phyloP scores from a whole-genome alignment of 2,888 invertebrate genomes.

The Dyspetes luteomarginatus region DNA sequence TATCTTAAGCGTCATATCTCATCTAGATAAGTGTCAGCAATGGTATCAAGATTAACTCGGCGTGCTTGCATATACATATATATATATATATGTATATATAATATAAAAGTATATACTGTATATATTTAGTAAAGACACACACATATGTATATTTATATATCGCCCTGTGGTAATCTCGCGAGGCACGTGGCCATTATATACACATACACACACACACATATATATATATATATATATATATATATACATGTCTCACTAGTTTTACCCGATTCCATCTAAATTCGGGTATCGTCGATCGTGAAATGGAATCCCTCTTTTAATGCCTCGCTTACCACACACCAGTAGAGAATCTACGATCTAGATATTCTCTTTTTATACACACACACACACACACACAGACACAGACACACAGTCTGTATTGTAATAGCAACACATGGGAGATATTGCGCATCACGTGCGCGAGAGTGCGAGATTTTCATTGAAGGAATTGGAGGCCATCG shows the following conservation, averaged over 20 bases:
- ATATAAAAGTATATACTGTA: conserved; percentile 5
- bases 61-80: conserved; percentile 58
- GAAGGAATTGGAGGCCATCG: conserved; percentile 33
- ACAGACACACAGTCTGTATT: neutral
- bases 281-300: conserved; percentile 75
- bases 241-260: conserved; percentile 60
- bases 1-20: conserved; percentile 82
- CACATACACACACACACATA: conserved; percentile 3
- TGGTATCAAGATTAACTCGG: conserved; percentile 80
- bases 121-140: conserved; percentile 58
- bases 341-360: neutral
- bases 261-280: conserved; percentile 78
- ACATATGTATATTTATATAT: conserved; percentile 59
- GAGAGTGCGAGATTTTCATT: conserved; percentile 29
- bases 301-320: conserved; percentile 68
- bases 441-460: conserved; percentile 21
- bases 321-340: conserved; percentile 31
- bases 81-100: conserved; percentile 56
- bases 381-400: neutral
- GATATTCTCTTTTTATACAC: neutral
- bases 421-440: conserved; percentile 16
- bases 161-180: conserved; percentile 74
- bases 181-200: conserved; percentile 70
- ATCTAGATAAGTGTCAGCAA: conserved; percentile 79
- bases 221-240: conserved; percentile 13